Percentiles rank a stretch among this genome's conserved stretches.
Conservation (phyloP, 1,140 invertebrate species). For the Hirudo medicinalis region DNA sequence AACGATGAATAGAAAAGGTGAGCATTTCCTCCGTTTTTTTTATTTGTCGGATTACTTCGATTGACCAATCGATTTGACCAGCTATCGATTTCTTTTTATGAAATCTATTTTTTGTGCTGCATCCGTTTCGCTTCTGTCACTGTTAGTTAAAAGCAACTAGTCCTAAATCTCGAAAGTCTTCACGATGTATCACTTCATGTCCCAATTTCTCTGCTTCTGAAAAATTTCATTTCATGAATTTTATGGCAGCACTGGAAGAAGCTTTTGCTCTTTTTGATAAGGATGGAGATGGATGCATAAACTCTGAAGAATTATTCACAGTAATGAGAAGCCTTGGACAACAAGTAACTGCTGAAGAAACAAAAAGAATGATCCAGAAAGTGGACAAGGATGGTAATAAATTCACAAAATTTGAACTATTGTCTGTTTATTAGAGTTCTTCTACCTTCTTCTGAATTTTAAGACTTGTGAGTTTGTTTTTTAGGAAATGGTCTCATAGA, state of each 20-base stretch:
- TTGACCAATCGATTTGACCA: too few relatives aligned
- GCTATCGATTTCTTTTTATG: too few relatives aligned
- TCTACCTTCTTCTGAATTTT: neutral
- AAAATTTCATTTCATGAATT: neutral
- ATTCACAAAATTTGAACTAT: neutral
- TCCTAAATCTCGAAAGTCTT: too few relatives aligned
- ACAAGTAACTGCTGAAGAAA: constrained; percentile 10
- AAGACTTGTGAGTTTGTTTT: neutral
- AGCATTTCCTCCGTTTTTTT: too few relatives aligned
- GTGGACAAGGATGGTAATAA: constrained; percentile 19
- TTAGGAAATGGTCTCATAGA: constrained; percentile 93
- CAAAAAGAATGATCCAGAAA: constrained; percentile 20
- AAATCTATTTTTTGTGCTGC: too few relatives aligned
- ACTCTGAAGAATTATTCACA: constrained; percentile 15
- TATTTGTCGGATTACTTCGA: too few relatives aligned
- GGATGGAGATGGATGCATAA: constrained; percentile 23
- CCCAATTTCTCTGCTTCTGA: neutral
- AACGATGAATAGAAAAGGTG: too few relatives aligned
- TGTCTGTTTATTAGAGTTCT: neutral
- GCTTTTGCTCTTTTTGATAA: constrained; percentile 24
- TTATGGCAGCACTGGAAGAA: constrained; percentile 19
- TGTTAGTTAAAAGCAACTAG: too few relatives aligned
- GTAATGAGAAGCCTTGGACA: constrained; percentile 19
- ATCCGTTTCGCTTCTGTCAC: too few relatives aligned
- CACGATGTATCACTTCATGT: too few relatives aligned